Conservation (phyloP, 2,113 vertebrate genomes). For the chimpanzee (Pan troglodytes) region DNA sequence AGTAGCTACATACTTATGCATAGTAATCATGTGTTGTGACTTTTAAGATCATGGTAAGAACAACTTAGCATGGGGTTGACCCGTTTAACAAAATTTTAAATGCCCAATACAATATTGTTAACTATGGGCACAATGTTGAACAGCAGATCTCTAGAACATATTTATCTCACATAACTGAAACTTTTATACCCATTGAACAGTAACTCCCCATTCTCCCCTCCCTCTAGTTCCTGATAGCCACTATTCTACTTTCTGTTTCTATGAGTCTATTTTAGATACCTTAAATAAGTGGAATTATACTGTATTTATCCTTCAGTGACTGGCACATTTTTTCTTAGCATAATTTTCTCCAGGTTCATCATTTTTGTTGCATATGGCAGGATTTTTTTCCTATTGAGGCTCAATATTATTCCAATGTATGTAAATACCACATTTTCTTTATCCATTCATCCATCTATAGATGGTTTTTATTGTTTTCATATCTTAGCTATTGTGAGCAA, state of each 20-base stretch:
- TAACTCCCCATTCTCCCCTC: background rate
- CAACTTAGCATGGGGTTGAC: background rate
- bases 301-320: background rate
- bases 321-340: background rate
- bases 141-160: background rate
- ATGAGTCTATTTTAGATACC: no score
- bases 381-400: background rate
- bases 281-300: background rate
- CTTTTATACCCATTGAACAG: background rate
- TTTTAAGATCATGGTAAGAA: background rate
- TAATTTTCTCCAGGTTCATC: background rate
- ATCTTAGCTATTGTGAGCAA: no score
- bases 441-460: no score
- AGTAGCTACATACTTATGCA: constrained; percentile 48
- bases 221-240: background rate
- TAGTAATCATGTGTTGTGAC: constrained; percentile 35
- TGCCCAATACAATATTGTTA: background rate
- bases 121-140: background rate
- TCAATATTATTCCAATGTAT: background rate
- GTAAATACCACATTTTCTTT: background rate
- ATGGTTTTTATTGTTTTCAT: no score
- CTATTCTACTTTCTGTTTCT: background rate
- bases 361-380: background rate
- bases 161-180: background rate
- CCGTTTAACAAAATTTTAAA: background rate